Percentiles rank a stretch among this genome's conserved stretches.
phyloP scores from a whole-genome alignment of 2,113 vertebrate species.

The Morone chrysops region DNA sequence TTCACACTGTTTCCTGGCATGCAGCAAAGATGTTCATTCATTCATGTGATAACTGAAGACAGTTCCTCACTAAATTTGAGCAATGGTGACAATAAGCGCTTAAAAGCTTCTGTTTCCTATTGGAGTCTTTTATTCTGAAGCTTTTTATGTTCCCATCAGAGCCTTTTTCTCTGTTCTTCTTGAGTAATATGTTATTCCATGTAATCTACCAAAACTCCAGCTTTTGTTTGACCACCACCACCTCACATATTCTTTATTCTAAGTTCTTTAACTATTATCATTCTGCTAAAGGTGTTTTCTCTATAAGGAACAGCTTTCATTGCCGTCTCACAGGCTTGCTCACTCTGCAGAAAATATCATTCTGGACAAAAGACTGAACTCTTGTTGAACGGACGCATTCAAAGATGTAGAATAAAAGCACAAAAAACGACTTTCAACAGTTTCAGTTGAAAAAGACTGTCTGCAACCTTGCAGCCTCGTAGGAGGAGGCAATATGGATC shows the following conservation, averaged over 20 bases:
- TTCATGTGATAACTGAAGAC: constrained; percentile 33
- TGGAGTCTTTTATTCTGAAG: neutral
- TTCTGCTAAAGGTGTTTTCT: neutral
- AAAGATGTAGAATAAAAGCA: too few species aligned
- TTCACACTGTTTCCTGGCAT: neutral
- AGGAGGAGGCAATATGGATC: too few species aligned
- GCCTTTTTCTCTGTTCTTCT: neutral
- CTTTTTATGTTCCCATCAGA: neutral
- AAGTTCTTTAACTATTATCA: too few species aligned
- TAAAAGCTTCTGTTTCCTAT: neutral
- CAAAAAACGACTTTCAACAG: neutral
- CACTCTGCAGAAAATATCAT: too few species aligned
- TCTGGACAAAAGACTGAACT: too few species aligned
- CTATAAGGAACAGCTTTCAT: neutral
- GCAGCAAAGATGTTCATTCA: neutral
- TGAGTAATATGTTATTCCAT: too few species aligned
- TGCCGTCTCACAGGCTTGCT: neutral
- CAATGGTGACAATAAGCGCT: neutral
- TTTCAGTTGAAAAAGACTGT: neutral
- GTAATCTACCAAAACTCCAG: neutral
- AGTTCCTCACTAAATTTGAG: neutral
- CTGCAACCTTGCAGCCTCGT: neutral
- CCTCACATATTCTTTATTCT: neutral
- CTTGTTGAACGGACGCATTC: too few species aligned
- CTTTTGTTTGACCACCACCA: neutral